Evolutionary conservation across 2,113 vertebrate species (phyloP), one percentile per base, ranked within the genome.

Genomic region (Rhea pennata): DNA sequence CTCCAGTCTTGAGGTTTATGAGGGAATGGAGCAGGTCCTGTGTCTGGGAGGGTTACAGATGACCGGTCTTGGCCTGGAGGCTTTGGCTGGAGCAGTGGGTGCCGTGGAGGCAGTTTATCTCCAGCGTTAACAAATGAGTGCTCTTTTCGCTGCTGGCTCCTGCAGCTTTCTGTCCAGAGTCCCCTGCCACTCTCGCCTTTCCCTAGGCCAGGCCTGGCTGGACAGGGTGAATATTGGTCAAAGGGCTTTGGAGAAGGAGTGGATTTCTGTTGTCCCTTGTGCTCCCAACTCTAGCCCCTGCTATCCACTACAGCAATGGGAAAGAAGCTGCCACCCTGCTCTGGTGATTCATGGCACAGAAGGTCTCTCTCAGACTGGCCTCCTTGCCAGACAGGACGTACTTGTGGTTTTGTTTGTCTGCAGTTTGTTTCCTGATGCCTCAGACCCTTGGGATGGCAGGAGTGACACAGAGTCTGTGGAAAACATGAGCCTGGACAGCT

Each of bases 381-480:
- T 95, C 51, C 94, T 91, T 0, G 6, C 87, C 94, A 91, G 90
- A 95, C 89, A 91, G 91, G 96, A 95, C 75, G 48, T 93, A 92
- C 95, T 62, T 97, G 96, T 96, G 95, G 81, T 88, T 97, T 97
- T 94, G 91, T 65, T 94, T 96, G 95, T 94, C 94, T 90, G 69
- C 94, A 99, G 98, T 67, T 90, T 73, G 92, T 87, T 95, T 70
- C 96, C 74, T 12, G 97, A 98, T 84, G 95, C 92, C 44, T 95
- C 95, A 10, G 98, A 98, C 65, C 97, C 88, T 23, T 88, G 91
- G 56, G 97, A 95, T 76, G 97, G 88, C 75, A 98, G 86, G 95
- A 98, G 98, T 0, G 98, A 98, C 53, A 98, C 98, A 2, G 99
- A 99, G 91, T 99, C 98, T 50, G 97, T 95, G 48, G 99, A 99